Evolutionary conservation across 1,140 invertebrate species (phyloP), one percentile per base, ranked within the genome.

Genomic region (Phortica variegata): DNA sequence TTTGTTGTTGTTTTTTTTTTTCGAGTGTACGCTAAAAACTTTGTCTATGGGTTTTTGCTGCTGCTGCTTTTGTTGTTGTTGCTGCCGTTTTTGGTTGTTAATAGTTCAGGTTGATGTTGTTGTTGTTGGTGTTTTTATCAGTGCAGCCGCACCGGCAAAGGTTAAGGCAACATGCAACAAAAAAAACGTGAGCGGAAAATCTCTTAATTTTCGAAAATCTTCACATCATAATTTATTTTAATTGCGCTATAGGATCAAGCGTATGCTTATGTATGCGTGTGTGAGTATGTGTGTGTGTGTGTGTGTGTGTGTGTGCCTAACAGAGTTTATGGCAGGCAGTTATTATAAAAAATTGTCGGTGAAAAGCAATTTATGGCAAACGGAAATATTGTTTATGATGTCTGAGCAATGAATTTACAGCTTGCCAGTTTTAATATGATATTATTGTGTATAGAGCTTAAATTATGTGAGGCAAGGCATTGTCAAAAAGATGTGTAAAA

Each of bases 191-290:
- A 17, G 13, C 7, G 16, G 36, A 52, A 62, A 66, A 68, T 68
- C 66, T 65, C 63, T 72, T 72, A 72, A 72, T 72, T 72, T 72
- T 69, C 68, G 65, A 61, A 65, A 72, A 72, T 72, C 65, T 72
- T 65, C 68, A 72, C 68, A 61, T 72, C 68, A 72, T 72, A 72
- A 71, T 72, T 72, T 72, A 72, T 72, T 72, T 72, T 72, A 72
- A 72, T 72, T 72, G 68, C 68, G 63, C 34, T 47, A 51, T 65
- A 61, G 61, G 65, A 52, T 52, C 39, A 31, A 42, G 51, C 58
- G 52, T 47, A 61, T 57, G 51, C 36, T 29, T 20, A n/a, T 23
- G 33, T 41, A 33, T 12, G 32, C 33, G 17, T 18, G 18, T 31
- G 29, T 33, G 38, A 26, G 13, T 21, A 47, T 34, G 32, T 34